Conservation (phyloP, 2,888 invertebrate species). For the Parapristionchus giblindavisi region DNA sequence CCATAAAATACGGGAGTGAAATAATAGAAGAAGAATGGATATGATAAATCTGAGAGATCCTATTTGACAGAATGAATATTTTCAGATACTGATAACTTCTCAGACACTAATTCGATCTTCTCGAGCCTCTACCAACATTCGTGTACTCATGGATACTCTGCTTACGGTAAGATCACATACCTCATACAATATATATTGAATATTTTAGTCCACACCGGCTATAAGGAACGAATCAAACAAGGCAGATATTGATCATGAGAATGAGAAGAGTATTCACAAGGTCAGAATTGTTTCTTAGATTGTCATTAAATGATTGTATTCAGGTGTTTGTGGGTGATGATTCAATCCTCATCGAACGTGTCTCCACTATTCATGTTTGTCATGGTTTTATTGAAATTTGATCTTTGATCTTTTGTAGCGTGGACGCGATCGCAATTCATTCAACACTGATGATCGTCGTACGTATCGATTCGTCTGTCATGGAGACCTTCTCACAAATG, state of each 20-base stretch:
- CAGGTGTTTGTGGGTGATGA: conserved; percentile 21
- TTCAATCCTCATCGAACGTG: conserved; percentile 26
- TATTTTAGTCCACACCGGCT: too few relatives aligned
- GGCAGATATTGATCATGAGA: conserved; percentile 29
- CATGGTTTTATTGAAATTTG: not conserved
- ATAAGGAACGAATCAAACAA: conserved; percentile 15
- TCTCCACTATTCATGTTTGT: conserved; percentile 29
- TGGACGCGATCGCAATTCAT: conserved; percentile 19
- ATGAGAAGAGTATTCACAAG: conserved; percentile 29
- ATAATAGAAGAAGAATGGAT: too few relatives aligned
- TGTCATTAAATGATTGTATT: not conserved
- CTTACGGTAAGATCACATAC: not conserved
- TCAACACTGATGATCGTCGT: conserved; percentile 11
- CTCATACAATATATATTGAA: too few relatives aligned
- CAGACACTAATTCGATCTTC: conserved; percentile 22
- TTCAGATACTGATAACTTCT: conserved; percentile 17
- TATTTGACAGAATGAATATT: too few relatives aligned
- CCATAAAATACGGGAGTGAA: too few relatives aligned
- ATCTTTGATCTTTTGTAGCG: not conserved
- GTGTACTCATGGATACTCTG: not conserved
- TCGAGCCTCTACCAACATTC: not conserved
- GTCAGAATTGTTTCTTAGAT: not conserved
- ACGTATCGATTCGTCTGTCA: conserved; percentile 30
- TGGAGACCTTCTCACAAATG: conserved; percentile 22
- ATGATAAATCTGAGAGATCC: too few relatives aligned